Base-by-base conservation (phyloP, 2,113 vertebrate species). In the Syngnathus typhle region DNA sequence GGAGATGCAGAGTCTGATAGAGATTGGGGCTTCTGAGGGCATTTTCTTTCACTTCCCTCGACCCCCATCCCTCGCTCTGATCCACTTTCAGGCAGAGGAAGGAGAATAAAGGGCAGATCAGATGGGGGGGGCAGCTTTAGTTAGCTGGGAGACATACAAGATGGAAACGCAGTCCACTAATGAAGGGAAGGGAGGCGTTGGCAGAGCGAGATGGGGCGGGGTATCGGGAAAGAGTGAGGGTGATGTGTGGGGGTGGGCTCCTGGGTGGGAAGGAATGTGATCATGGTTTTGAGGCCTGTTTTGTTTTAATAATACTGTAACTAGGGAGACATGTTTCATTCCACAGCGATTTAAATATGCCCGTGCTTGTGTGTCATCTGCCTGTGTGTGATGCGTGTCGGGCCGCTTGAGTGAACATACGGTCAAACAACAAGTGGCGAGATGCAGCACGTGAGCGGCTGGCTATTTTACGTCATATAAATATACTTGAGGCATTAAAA, bases 251-350 rank as follows among this genome's bases (percentile, higher is more conserved):
- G 60, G 41, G 1, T 7, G 39, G 39, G 76, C 72, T 70, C 56
- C 71, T 38, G 76, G 67, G 65, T 70, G 77, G 78, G 80, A 80
- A 80, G 70, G 84, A 89, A 89, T 85, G 85, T 44, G 65, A 75
- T 76, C 1, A 63, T 44, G 82, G 74, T 82, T 86, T 84, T 75
- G 59, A 27, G 70, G 72, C 76, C 81, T 84, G 81, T 85, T 88
- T 84, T 88, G 82, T 83, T 89, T 85, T 70, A 62, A 75, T 84
- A 84, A 77, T 77, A 82, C 76, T 80, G 82, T 88, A 84, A 71
- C 84, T 77, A 81, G 70, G 82, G 81, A 86, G 81, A 81, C 80
- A 75, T 32, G 12, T 74, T 81, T 87, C 66, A 81, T 77, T 85
- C 73, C 74, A 69, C 68, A 81, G 64, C 46, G 60, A 68, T 15